Base-by-base conservation (phyloP, 2,113 vertebrate genomes). In the Hucho hucho region DNA sequence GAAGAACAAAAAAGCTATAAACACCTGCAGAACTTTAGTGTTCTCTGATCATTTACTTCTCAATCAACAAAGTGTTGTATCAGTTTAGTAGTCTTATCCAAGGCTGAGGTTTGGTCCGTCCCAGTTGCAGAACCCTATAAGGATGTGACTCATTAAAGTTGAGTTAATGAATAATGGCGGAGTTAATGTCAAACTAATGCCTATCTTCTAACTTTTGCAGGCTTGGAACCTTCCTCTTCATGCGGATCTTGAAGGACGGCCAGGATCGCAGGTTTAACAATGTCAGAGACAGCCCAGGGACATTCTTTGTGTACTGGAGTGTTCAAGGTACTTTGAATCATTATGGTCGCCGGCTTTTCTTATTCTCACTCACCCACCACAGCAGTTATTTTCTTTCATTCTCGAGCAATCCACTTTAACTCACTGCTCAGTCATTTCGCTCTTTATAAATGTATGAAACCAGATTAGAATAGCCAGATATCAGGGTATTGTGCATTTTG, bases 251-350 rank as follows among this genome's bases (percentile, higher is more conserved):
- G 81, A 93, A 92, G 83, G 93, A 93, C 76, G 92, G 93, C 24
- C 89, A 90, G 2, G 92, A 94, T 80, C 91, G 88, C 84, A 87
- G 92, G 77, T 95, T 95, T 64, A 88, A 93, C 89, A 83, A 88
- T 64, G 91, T 94, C 83, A 91, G 91, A 87, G 89, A 92, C 72
- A 90, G 86, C 77, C 91, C 92, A 22, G 89, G 90, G 83, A 87
- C 83, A 32, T 95, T 95, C 87, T 93, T 94, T 70, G 80, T 95
- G 2, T 94, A 93, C 47, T 94, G 92, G 94, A 95, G 86, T 69
- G n/a, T 94, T 81, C 93, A 95, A 94, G 92, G 93, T 94, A 89
- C 86, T 72, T 83, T 28, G 65, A 74, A 46, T 66, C 6, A n/a
- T 43, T 24, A 69, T 26, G 32, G 70, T 75, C 13, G 12, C 64